Conservation (phyloP, 2,113 vertebrate species). For the Girardinichthys multiradiatus region DNA sequence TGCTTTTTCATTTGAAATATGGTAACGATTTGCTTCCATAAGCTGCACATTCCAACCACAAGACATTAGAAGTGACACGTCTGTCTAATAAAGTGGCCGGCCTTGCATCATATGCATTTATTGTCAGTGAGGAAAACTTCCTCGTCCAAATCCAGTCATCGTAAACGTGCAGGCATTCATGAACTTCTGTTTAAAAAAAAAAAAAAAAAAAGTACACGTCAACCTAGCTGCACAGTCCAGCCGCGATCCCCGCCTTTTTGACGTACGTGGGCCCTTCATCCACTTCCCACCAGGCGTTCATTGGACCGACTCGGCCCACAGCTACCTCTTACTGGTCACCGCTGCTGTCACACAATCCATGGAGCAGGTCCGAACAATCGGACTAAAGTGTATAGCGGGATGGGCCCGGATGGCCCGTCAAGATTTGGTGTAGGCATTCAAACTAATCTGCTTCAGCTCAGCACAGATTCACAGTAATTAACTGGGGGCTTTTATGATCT, state of each 20-base stretch:
- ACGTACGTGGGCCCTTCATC: slow-evolving; percentile 14
- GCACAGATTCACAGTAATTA: not conserved
- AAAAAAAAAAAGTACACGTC: slow-evolving; percentile 85
- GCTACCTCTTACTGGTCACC: slow-evolving; percentile 51
- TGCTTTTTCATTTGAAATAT: no score
- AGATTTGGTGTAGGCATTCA: not conserved
- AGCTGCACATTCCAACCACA: no score
- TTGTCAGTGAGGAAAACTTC: slow-evolving; percentile 30
- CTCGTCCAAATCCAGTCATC: slow-evolving; percentile 20
- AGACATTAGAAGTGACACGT: slow-evolving; percentile 42
- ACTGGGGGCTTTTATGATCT: not conserved
- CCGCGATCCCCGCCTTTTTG: slow-evolving; percentile 54
- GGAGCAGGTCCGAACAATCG: slow-evolving; percentile 30
- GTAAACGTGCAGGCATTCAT: slow-evolving; percentile 10
- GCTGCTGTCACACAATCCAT: slow-evolving; percentile 17
- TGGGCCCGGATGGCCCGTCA: slow-evolving; percentile 22
- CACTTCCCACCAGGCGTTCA: slow-evolving; percentile 40
- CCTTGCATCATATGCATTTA: slow-evolving; percentile 15
- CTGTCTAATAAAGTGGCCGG: slow-evolving; percentile 12
- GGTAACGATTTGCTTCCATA: no score
- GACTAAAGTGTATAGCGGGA: slow-evolving; percentile 36
- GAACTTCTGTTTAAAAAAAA: slow-evolving; percentile 48
- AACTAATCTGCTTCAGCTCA: not conserved
- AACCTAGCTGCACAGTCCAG: slow-evolving; percentile 65
- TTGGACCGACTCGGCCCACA: slow-evolving; percentile 42